phyloP scores from a whole-genome alignment of 2,888 invertebrate genomes.

The Tetranychus piercei region DNA sequence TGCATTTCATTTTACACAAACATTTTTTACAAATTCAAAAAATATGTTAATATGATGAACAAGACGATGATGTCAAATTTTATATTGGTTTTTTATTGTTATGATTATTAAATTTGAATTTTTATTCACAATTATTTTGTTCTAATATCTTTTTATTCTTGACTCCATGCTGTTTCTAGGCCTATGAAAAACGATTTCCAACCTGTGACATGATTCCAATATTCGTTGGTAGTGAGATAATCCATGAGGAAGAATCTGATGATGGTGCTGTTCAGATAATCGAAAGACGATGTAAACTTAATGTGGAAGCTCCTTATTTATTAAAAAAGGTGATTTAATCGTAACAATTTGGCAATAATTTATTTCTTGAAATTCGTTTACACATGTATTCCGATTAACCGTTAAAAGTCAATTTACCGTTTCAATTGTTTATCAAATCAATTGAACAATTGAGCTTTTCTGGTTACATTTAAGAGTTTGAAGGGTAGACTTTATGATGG shows the following conservation, averaged over 20 bases:
- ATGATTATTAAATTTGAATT: neutral
- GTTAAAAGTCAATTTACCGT: neutral
- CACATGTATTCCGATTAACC: too few relatives aligned
- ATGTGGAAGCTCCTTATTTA: slow-evolving; percentile 80
- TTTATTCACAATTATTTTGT: neutral
- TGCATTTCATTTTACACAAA: too few relatives aligned
- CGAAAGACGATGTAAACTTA: slow-evolving; percentile 65
- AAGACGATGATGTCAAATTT: too few relatives aligned
- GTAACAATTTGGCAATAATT: slow-evolving; percentile 2
- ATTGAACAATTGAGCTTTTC: too few relatives aligned
- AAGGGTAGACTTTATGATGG: too few relatives aligned
- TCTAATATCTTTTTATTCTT: neutral
- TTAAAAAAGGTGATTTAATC: slow-evolving; percentile 55
- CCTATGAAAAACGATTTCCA: slow-evolving; percentile 81
- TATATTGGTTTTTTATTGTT: too few relatives aligned
- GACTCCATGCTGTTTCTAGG: slow-evolving; percentile 44
- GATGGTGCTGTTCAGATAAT: slow-evolving; percentile 61
- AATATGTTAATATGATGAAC: too few relatives aligned
- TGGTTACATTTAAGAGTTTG: too few relatives aligned
- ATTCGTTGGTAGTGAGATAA: slow-evolving; percentile 65
- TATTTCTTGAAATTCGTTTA: neutral
- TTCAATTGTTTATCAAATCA: neutral
- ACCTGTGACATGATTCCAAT: slow-evolving; percentile 84
- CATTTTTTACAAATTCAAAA: too few relatives aligned
- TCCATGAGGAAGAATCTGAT: slow-evolving; percentile 52